These are phyloP conservation scores for Sciaenops ocellatus DNA, from an alignment of 2,797 vertebrate species.

Conservation along the genomic window DNA sequence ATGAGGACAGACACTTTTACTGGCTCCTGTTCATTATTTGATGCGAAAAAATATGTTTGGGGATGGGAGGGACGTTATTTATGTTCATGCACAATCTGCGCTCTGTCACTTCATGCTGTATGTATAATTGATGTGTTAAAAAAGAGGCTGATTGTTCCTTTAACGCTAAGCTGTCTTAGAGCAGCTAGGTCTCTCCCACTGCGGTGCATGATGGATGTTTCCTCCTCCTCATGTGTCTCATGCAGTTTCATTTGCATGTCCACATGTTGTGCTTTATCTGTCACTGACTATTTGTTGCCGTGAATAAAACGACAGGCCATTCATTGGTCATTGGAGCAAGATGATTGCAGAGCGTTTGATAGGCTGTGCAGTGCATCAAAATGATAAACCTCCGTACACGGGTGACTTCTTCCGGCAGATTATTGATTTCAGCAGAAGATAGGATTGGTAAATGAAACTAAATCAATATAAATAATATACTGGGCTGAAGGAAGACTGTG, in stretches of 20 bases:
- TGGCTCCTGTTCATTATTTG: neutral
- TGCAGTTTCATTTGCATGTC: slow-evolving; percentile 50
- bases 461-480: slow-evolving; percentile 51
- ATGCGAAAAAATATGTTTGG: neutral
- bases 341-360: slow-evolving; percentile 1
- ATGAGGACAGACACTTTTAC: neutral
- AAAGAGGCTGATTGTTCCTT: slow-evolving; percentile 9
- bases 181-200: neutral
- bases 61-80: neutral
- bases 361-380: slow-evolving; percentile 18
- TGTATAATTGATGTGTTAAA: slow-evolving; percentile 39
- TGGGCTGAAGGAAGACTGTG: slow-evolving; percentile 22
- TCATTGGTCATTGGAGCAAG: slow-evolving; percentile 33
- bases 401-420: slow-evolving; percentile 13
- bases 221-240: neutral
- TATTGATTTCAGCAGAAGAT: slow-evolving; percentile 52
- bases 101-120: neutral
- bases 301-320: slow-evolving; percentile 11
- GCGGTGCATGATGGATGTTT: slow-evolving; percentile 52
- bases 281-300: slow-evolving; percentile 31
- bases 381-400: slow-evolving; percentile 25
- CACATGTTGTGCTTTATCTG: slow-evolving; percentile 44
- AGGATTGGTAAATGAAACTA: slow-evolving; percentile 44
- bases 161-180: slow-evolving; percentile 13
- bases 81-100: slow-evolving; percentile 8